phyloP scores from a whole-genome alignment of 2,797 vertebrate genomes.

The Peromyscus aztecus region DNA sequence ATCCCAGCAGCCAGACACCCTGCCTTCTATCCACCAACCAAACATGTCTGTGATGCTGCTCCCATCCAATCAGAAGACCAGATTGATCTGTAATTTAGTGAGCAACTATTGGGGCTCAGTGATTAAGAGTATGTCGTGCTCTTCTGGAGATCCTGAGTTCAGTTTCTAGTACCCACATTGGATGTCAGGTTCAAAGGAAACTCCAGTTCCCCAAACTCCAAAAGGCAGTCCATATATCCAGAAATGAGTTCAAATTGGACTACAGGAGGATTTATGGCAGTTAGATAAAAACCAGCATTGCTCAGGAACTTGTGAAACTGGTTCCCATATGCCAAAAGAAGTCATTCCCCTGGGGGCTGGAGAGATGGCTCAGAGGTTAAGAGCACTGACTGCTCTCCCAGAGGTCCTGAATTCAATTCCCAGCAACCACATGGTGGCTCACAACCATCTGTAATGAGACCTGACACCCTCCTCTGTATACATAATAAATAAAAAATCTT shows the following conservation, averaged over 20 bases:
- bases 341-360: background rate
- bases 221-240: background rate
- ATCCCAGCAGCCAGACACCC: background rate
- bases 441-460: too few relatives aligned
- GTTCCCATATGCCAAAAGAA: background rate
- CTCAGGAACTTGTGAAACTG: background rate
- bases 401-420: too few relatives aligned
- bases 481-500: too few relatives aligned
- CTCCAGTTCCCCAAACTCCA: background rate
- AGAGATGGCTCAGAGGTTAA: too few relatives aligned
- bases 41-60: rapidly evolving
- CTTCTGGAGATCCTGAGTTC: background rate
- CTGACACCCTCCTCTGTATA: too few relatives aligned
- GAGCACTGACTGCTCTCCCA: too few relatives aligned
- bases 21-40: background rate
- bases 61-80: background rate
- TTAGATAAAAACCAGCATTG: background rate
- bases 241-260: background rate
- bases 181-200: background rate
- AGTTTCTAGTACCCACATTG: background rate
- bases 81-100: rapidly evolving
- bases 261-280: background rate
- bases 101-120: too few relatives aligned
- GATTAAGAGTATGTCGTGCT: background rate
- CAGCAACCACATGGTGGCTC: too few relatives aligned